Evolutionary conservation across 2,113 vertebrate genomes (phyloP).

Genomic region (Ranitomeya imitator): DNA sequence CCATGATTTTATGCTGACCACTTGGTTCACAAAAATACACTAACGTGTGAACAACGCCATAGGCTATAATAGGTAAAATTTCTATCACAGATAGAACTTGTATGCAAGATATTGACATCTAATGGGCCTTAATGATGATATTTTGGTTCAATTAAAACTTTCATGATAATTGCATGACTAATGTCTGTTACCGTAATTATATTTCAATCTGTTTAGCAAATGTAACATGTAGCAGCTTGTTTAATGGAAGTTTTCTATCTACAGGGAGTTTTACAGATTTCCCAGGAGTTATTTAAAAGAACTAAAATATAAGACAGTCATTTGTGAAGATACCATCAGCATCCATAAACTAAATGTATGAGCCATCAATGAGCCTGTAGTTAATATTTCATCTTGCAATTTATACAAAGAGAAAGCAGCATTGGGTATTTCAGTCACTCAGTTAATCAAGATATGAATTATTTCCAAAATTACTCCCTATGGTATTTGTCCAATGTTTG

Average conservation of each 20-base stretch:
- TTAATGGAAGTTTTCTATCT: not conserved
- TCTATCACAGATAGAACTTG: too few species aligned
- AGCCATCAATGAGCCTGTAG: conserved; percentile 10
- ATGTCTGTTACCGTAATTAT: not conserved
- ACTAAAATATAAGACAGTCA: conserved; percentile 21
- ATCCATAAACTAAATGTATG: conserved; percentile 17
- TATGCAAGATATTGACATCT: too few species aligned
- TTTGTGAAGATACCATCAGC: conserved; percentile 37
- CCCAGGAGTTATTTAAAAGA: not conserved
- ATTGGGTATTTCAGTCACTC: conserved; percentile 42
- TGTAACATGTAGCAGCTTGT: not conserved
- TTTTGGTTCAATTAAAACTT: not conserved
- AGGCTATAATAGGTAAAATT: too few species aligned
- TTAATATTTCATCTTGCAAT: conserved; percentile 18
- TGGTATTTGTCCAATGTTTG: conserved; percentile 20
- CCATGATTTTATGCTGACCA: too few species aligned
- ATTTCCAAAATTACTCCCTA: conserved; percentile 36
- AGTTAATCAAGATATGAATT: conserved; percentile 52
- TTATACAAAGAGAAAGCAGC: conserved; percentile 27
- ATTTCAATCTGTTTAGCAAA: conserved; percentile 11
- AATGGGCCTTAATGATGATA: not conserved
- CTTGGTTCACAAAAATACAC: too few species aligned
- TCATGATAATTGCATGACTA: not conserved
- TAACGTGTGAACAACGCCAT: too few species aligned
- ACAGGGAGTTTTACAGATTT: not conserved